These are phyloP conservation scores for Channallabes apus DNA, from an alignment of 2,797 vertebrate genomes.

Conservation along the genomic window DNA sequence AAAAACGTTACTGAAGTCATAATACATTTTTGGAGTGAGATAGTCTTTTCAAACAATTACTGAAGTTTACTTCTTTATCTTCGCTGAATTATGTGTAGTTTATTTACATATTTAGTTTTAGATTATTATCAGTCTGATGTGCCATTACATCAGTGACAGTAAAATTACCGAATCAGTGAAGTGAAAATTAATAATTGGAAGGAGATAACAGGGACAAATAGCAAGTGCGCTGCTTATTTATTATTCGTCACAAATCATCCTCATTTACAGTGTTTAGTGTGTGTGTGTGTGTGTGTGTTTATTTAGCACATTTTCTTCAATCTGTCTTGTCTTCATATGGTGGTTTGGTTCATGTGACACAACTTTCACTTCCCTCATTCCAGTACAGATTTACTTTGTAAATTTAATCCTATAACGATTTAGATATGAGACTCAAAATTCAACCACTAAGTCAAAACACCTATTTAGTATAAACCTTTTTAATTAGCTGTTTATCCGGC, in stretches of 20 bases:
- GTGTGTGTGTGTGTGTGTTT: background rate
- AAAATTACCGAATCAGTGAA: background rate
- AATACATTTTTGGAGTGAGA: background rate
- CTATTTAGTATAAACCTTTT: constrained; percentile 42
- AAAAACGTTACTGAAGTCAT: background rate
- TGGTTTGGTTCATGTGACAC: background rate
- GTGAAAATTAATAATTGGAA: background rate
- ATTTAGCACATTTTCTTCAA: background rate
- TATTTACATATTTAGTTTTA: background rate
- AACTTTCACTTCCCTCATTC: background rate
- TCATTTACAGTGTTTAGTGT: background rate
- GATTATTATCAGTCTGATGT: background rate
- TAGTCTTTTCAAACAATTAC: background rate
- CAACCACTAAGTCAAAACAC: constrained; percentile 41
- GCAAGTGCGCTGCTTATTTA: background rate
- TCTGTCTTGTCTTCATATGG: background rate
- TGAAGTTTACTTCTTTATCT: background rate
- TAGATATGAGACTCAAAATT: constrained; percentile 3
- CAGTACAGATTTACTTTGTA: background rate
- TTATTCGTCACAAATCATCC: background rate
- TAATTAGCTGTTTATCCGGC: constrained; percentile 43
- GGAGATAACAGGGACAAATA: background rate
- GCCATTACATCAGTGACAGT: background rate
- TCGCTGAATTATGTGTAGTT: background rate
- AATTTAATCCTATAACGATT: background rate